A percentile compares a stretch with the other conserved stretches of the same genome.
Evolutionary conservation across 2,888 invertebrate species (phyloP).

Genomic region (Drosophila nigritarsus): DNA sequence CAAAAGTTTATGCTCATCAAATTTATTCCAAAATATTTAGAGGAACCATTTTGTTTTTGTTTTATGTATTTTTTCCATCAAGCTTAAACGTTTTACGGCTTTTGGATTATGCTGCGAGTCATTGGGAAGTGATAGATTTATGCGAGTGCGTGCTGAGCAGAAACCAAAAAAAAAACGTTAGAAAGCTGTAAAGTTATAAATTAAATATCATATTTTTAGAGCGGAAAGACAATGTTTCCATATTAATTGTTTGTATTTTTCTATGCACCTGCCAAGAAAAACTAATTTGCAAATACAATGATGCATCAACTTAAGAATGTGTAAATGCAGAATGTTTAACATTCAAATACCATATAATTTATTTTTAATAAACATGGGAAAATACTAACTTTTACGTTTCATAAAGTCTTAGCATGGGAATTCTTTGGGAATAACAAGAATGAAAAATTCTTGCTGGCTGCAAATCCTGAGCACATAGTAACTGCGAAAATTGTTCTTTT

Average conservation of each 20-base stretch:
- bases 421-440: neutral
- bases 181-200: slow-evolving; percentile 32
- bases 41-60: slow-evolving; percentile 40
- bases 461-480: slow-evolving; percentile 8
- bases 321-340: neutral
- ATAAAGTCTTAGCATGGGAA: neutral
- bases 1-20: slow-evolving; percentile 30
- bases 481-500: slow-evolving; percentile 4
- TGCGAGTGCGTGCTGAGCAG: slow-evolving; percentile 61
- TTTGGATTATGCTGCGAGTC: slow-evolving; percentile 58
- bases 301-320: neutral
- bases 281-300: neutral
- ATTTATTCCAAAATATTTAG: slow-evolving; percentile 42
- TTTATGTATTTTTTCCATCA: slow-evolving; percentile 23
- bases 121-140: slow-evolving; percentile 72
- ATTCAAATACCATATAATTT: neutral
- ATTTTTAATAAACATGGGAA: slow-evolving; percentile 1
- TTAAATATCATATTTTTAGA: neutral
- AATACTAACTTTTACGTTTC: neutral
- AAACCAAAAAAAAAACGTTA: slow-evolving; percentile 11
- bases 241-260: neutral
- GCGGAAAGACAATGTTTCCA: slow-evolving; percentile 10
- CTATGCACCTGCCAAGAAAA: neutral
- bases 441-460: neutral
- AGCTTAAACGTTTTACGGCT: slow-evolving; percentile 56